Evolutionary conservation across 2,888 invertebrate genomes (phyloP), one percentile per base, ranked within the genome.

Genomic region (Euzophera pinguis): DNA sequence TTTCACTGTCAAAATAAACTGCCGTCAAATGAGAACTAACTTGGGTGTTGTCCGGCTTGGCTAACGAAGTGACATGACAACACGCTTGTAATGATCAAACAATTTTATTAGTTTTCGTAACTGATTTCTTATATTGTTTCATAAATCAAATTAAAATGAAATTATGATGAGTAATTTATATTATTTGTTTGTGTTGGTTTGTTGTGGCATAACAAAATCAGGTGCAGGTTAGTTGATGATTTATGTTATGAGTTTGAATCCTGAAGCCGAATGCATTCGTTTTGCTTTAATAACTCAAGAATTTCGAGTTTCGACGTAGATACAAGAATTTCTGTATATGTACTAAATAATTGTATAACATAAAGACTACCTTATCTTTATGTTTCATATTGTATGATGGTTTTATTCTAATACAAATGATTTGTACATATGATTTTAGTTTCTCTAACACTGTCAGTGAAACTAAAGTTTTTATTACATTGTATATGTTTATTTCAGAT

Each of bases 41-140:
- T 71, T 71, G 87, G 88, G 88, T 87, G 88, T 88, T 86, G 88
- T 81, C 85, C 82, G 77, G 78, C 76, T 75, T 71, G 62, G 63
- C 72, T 67, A 67, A 57, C 66, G 55, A 52, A 37, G 39, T 52
- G 53, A 55, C 54, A 60, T 79, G 76, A 73, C 84, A 84, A 85
- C 84, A 84, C 75, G 70, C 74, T 54, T 68, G 79, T 87, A 88
- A 87, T 86, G 89, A 89, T 89, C 78, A 86, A 89, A 87, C 87
- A 83, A 70, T 74, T 78, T 75, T 72, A 65, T 71, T 68, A 68
- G 58, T 69, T 73, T 76, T 79, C 74, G 57, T 80, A 73, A 81
- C 71, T 79, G 73, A 63, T 56, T 61, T 69, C 51, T 58, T 49
- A 52, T 53, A 50, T 61, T 54, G 51, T 62, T 62, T 62, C 43